Evolutionary conservation across 1,140 invertebrate genomes (phyloP), one percentile per base, ranked within the genome.

Genomic region (Asobara japonica): DNA sequence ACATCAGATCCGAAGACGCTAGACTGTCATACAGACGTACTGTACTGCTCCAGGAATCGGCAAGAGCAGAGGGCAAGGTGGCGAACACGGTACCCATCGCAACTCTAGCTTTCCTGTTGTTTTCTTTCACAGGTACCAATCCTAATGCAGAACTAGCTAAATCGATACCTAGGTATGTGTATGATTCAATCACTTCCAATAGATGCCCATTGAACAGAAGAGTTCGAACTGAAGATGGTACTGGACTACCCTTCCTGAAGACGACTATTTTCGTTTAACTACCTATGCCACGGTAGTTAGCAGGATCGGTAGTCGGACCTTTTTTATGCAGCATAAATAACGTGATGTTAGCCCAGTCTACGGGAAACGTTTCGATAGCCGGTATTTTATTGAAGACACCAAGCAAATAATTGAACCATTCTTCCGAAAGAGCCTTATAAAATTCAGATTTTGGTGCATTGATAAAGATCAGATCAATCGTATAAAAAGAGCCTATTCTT

Each of bases 181-280:
- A 16, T 45, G 8, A 16, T n/a, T 45, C 41, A 3, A 45, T n/a
- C 4, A 45, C 41, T n/a, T 45, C 31, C 5, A 33, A 6, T 33
- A 6, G 4, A 33, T 33, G 31, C 10, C 31, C 31, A 6, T 33
- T 33, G 31, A 33, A 33, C 5, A 33, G 31, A 4, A 33, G 10
- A 33, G 5, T 10, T 33, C 10, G 31, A 10, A 38, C 36, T 2
- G 51, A 72, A 38, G 41, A 60, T 27, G 60, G 31, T 2, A 33
- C 27, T 27, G 61, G 31, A 11, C 76, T 71, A 0, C 65, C 65
- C 3, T 70, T 69, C 69, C 68, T 64, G 51, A 73, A 76, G 0
- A 75, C 68, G 1, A 77, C 20, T 22, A 77, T 69, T 76, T 76
- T 71, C 1, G 72, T 77, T 72, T 77, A 45, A 7, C 16, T 7